Conservation (phyloP, 2,113 vertebrate species). For the Hemichromis elongatus region DNA sequence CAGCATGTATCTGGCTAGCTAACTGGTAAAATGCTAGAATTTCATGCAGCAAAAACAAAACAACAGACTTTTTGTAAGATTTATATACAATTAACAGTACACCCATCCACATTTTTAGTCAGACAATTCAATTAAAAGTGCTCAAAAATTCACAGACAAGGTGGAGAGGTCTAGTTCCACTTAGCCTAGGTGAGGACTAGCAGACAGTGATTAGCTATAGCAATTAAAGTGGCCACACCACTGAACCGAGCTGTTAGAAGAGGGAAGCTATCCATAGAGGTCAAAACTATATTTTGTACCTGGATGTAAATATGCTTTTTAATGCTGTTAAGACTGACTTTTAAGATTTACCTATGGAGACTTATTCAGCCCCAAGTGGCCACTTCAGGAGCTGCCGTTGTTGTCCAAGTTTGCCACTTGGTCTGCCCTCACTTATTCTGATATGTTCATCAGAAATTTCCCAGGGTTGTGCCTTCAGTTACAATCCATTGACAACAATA, state of each 20-base stretch:
- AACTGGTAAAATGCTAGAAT: not conserved
- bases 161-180: not conserved
- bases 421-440: not conserved
- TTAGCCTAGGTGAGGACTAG: not conserved
- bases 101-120: not conserved
- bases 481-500: not conserved
- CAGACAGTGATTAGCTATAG: not conserved
- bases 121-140: not conserved
- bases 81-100: not conserved
- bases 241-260: not conserved
- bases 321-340: not conserved
- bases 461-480: not conserved
- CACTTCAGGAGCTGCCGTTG: not conserved
- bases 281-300: not conserved
- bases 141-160: not conserved
- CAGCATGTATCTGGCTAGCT: not conserved
- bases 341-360: not conserved
- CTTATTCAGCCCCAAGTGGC: not conserved
- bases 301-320: not conserved
- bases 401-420: not conserved
- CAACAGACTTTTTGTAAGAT: not conserved
- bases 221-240: not conserved
- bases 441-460: accelerated
- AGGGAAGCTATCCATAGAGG: not conserved
- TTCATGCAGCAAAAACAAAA: not conserved